These are phyloP conservation scores for Benitochromis conjunctus DNA, from an alignment of 2,113 vertebrate genomes.

Conservation along the genomic window DNA sequence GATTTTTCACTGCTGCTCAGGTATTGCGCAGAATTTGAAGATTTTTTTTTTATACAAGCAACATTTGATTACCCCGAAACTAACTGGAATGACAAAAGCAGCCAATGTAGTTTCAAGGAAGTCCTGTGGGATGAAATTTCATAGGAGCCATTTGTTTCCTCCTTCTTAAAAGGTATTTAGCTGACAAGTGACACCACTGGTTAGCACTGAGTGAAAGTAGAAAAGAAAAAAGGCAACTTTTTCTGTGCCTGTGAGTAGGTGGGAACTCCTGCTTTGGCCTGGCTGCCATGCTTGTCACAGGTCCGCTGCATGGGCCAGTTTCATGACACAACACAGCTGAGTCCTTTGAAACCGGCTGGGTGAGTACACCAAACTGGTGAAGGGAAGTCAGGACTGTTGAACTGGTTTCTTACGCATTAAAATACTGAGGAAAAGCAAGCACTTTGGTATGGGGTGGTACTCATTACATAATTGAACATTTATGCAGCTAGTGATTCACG, in stretches of 20 bases:
- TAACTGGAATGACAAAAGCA: neutral
- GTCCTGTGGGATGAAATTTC: neutral
- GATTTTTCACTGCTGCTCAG: neutral
- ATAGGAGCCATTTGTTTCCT: neutral
- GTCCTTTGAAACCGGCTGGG: constrained; percentile 40
- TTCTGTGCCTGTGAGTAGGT: constrained; percentile 5
- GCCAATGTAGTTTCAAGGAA: neutral
- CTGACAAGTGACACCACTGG: neutral
- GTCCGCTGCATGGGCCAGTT: neutral
- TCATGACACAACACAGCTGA: constrained; percentile 4
- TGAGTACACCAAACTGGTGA: constrained; percentile 7
- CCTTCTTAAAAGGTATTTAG: neutral
- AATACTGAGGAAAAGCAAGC: neutral
- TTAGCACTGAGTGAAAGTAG: constrained; percentile 1
- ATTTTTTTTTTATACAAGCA: neutral
- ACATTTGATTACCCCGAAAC: neutral
- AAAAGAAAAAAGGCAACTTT: neutral
- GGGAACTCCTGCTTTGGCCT: constrained; percentile 1
- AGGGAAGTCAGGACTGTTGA: neutral
- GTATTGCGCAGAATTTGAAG: neutral
- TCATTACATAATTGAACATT: neutral
- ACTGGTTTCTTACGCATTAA: constrained; percentile 38
- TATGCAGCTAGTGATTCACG: neutral
- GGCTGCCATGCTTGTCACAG: neutral
- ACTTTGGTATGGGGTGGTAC: neutral